Percentiles rank a stretch among this genome's conserved stretches.
Evolutionary conservation across 1,140 invertebrate species (phyloP).

Genomic region (Habropoda laboriosa): DNA sequence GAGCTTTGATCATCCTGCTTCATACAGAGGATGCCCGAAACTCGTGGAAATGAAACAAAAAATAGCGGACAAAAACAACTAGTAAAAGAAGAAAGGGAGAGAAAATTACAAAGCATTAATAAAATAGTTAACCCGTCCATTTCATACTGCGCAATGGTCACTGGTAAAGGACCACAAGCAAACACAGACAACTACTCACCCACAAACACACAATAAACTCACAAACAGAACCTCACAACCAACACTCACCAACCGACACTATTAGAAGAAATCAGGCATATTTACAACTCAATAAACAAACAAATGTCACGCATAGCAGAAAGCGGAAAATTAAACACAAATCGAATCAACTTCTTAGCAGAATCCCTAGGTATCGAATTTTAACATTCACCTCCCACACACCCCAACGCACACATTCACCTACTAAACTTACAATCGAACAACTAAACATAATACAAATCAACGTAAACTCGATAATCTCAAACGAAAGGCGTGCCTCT

Average conservation of each 20-base stretch:
- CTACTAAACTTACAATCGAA: background rate
- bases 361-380: background rate
- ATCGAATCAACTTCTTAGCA: background rate
- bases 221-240: too few species aligned
- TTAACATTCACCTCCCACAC: background rate
- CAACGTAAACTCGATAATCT: conserved; percentile 55
- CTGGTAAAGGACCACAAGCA: too few species aligned
- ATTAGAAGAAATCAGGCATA: too few species aligned
- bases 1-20: conserved; percentile 36
- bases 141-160: too few species aligned
- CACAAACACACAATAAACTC: too few species aligned
- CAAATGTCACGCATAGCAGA: background rate
- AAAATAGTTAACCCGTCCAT: too few species aligned
- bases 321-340: background rate
- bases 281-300: too few species aligned
- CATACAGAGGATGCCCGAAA: too few species aligned
- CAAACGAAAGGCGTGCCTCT: conserved; percentile 33
- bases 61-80: background rate
- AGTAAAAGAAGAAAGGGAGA: background rate
- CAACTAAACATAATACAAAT: too few species aligned
- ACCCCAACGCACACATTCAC: background rate
- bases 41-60: conserved; percentile 7
- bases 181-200: too few species aligned
- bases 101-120: too few species aligned
- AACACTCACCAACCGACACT: too few species aligned